Evolutionary conservation across 2,888 invertebrate species (phyloP).

Genomic region (Ophioninae sp.): DNA sequence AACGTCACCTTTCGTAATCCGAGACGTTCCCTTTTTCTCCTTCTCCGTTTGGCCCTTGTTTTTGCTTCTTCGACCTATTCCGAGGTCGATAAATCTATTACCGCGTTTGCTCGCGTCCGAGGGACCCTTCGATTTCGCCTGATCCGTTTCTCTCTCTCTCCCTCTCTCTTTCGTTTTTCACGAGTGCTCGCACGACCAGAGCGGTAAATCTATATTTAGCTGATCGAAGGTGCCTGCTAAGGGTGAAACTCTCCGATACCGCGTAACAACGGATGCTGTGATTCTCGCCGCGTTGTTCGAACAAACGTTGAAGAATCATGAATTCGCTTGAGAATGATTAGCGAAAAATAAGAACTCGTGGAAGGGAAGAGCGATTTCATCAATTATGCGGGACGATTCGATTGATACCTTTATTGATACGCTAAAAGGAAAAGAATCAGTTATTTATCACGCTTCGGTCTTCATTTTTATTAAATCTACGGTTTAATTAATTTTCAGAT

Average conservation of each 20-base stretch:
- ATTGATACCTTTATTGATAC: background rate
- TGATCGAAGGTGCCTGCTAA: slow-evolving; percentile 72
- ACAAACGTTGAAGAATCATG: background rate
- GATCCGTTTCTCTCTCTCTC: background rate
- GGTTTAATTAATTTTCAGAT: too few relatives aligned
- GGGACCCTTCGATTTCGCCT: background rate
- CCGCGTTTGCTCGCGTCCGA: background rate
- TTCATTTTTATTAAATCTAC: too few relatives aligned
- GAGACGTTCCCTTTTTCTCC: slow-evolving; percentile 26
- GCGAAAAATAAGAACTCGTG: background rate
- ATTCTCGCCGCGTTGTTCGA: slow-evolving; percentile 19
- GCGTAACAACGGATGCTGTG: slow-evolving; percentile 46
- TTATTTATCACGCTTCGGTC: background rate
- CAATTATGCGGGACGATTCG: background rate
- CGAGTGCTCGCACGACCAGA: slow-evolving; percentile 66
- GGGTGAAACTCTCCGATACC: slow-evolving; percentile 53
- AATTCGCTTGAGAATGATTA: background rate
- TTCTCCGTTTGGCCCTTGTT: background rate
- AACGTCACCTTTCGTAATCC: slow-evolving; percentile 54
- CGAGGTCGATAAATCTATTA: slow-evolving; percentile 41
- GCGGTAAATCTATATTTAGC: slow-evolving; percentile 79
- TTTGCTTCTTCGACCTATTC: slow-evolving; percentile 12
- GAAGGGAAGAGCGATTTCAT: background rate
- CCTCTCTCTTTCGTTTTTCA: slow-evolving; percentile 5
- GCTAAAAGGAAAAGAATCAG: background rate